Base-by-base conservation (phyloP, 2,113 vertebrate species). In the Heliornis fulica region DNA sequence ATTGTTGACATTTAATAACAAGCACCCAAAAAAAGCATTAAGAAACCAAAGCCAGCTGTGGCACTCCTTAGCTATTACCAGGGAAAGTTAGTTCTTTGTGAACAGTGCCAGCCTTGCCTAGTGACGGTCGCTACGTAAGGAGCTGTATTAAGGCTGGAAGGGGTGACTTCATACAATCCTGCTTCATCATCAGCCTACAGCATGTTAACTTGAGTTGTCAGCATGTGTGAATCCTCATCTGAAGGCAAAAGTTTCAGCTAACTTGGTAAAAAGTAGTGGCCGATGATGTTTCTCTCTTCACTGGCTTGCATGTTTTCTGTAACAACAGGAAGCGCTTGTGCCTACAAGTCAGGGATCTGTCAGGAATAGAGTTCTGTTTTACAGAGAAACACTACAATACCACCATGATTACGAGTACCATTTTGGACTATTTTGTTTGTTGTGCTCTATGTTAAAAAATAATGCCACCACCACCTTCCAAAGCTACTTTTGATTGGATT, bases 371-470 rank as follows among this genome's bases (percentile, higher is more conserved):
- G 29, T 74, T 84, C 81, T 83, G 83, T 70, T 40, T 63, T 75
- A 83, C 65, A 88, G 63, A 80, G 78, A 51, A 80, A 50, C 41
- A 45, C 65, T 61, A 68, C 40, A 76, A 71, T 66, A 80, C 68
- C 76, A 82, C 79, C 50, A 96, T 97, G 96, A 98, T 98, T 46
- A 90, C 79, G 86, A 98, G 92, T 93, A 59, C 93, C 1, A 53
- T 87, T 89, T 94, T 97, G 34, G 74, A 87, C 32, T 91, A 70
- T 34, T 97, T 98, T 95, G 94, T 98, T 93, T 98, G 96, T 80
- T 98, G 97, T 88, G 94, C 96, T 54, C 38, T 96, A 32, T 98
- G 97, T 95, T 97, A 96, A 76, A 96, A 97, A 97, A 76, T 97
- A 71, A 57, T 97, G 29, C 96, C 95, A 82, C 87, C 92, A 66